Evolutionary conservation across 1,140 invertebrate genomes (phyloP).

Genomic region (Zaprionus camerounensis): DNA sequence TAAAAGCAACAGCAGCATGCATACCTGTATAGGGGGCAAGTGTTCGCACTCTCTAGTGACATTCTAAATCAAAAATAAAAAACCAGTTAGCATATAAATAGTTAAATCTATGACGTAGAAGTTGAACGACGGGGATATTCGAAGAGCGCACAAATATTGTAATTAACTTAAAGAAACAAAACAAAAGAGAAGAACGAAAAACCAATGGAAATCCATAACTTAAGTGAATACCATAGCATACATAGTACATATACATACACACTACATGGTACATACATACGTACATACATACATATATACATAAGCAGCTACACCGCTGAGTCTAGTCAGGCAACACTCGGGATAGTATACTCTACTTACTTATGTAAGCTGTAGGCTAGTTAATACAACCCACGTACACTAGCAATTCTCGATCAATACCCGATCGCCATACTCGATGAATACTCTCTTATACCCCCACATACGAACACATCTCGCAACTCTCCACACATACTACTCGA

Average conservation of each 20-base stretch:
- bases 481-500: background rate
- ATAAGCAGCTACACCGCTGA: background rate
- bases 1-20: slow-evolving; percentile 1
- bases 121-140: slow-evolving; percentile 54
- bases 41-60: slow-evolving; percentile 28
- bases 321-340: background rate
- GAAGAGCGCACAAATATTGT: slow-evolving; percentile 79
- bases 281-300: background rate
- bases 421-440: background rate
- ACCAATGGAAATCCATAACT: slow-evolving; percentile 66
- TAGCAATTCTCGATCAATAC: background rate
- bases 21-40: background rate
- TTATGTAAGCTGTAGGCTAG: slow-evolving; percentile 1
- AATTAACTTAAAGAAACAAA: slow-evolving; percentile 54
- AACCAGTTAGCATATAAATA: slow-evolving; percentile 60
- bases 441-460: background rate
- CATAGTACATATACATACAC: slow-evolving; percentile 5
- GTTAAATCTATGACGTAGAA: slow-evolving; percentile 36
- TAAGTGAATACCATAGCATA: slow-evolving; percentile 42
- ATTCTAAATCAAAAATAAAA: slow-evolving; percentile 53
- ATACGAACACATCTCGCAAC: background rate
- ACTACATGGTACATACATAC: background rate
- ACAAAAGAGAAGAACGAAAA: slow-evolving; percentile 17
- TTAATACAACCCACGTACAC: slow-evolving; percentile 6
- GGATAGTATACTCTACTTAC: background rate